phyloP scores from a whole-genome alignment of 2,797 vertebrate species.

The Basileuterus tristriatus region DNA sequence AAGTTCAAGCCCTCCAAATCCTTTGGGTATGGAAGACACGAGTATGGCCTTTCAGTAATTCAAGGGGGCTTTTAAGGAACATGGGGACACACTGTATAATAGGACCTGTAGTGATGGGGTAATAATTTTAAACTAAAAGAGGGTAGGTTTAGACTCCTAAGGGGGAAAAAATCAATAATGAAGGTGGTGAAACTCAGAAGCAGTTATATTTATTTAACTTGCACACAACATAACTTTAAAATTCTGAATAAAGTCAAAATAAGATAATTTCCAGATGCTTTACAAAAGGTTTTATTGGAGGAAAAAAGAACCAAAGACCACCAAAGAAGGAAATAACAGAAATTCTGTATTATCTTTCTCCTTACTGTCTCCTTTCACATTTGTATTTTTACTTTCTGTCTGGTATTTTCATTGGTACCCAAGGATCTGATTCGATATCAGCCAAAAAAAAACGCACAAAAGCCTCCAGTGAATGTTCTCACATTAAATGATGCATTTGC shows the following conservation, averaged over 20 bases:
- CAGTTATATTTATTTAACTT: background rate
- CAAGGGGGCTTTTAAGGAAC: background rate
- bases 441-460: background rate
- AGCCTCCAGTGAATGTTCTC: background rate
- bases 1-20: background rate
- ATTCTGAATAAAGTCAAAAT: background rate
- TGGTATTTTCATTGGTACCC: background rate
- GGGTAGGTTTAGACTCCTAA: background rate
- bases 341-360: background rate
- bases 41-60: background rate
- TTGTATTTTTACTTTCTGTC: background rate
- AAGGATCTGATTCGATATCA: background rate
- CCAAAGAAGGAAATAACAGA: background rate
- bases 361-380: background rate
- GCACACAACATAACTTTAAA: background rate
- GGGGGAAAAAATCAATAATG: background rate
- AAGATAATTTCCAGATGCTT: background rate
- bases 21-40: background rate
- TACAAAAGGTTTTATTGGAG: background rate
- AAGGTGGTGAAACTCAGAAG: background rate
- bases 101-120: background rate
- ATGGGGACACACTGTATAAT: background rate
- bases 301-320: fast-evolving
- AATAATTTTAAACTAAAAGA: background rate
- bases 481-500: background rate